Percentiles rank a stretch among this genome's conserved stretches.
Evolutionary conservation across 2,113 vertebrate genomes (phyloP).

Genomic region (Chrysochloris asiatica): DNA sequence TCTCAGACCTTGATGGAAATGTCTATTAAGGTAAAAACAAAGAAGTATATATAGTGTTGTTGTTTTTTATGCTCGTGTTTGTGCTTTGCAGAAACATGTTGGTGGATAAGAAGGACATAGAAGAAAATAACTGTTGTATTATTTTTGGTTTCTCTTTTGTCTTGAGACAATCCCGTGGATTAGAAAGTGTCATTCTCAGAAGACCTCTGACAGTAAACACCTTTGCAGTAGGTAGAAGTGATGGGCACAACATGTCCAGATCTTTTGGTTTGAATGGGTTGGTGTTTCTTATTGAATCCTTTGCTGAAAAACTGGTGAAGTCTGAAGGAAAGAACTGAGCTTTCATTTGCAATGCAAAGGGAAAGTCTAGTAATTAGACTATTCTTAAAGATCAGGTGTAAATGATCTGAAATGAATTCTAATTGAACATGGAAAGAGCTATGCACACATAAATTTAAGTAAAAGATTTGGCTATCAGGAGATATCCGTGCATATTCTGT

Average conservation of each 20-base stretch:
- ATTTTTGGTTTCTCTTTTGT: not conserved
- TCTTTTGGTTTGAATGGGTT: not conserved
- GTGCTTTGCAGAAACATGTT: not conserved
- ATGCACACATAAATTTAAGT: not conserved
- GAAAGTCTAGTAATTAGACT: not conserved
- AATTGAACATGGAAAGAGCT: not conserved
- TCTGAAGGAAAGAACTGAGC: not conserved
- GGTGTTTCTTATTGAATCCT: not conserved
- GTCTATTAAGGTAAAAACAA: slow-evolving; percentile 81
- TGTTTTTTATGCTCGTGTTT: not conserved
- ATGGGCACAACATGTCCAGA: not conserved
- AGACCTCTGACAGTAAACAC: not conserved
- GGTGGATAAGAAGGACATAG: not conserved
- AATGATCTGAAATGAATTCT: not conserved
- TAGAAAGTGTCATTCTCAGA: not conserved
- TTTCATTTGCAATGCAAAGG: not conserved
- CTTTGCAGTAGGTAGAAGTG: not conserved
- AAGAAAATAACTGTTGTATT: not conserved
- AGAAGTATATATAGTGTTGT: not conserved
- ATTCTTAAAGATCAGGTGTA: not conserved
- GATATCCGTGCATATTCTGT: not conserved
- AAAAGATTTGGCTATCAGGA: not conserved
- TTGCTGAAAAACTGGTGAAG: not conserved
- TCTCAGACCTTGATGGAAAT: slow-evolving; percentile 36
- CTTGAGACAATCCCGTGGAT: not conserved